A percentile compares a stretch with the other conserved stretches of the same genome.
Conservation (phyloP, 2,797 vertebrate species). For the Coregonus ussuriensis region DNA sequence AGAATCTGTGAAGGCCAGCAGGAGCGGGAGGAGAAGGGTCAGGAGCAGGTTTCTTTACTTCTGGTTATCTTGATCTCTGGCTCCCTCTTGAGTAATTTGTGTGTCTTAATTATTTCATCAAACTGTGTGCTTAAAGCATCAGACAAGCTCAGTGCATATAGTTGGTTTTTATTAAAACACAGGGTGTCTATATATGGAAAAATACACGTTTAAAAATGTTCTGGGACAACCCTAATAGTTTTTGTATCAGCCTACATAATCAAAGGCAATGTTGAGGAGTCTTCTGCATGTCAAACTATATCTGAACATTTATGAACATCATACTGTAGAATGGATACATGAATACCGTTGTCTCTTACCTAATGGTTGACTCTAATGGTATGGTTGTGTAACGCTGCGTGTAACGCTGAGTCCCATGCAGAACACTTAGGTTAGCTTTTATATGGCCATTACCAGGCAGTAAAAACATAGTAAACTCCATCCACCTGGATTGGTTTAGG, state of each 20-base stretch:
- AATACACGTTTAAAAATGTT: too few species aligned
- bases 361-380: conserved; percentile 1
- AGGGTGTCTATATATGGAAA: too few species aligned
- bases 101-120: too few species aligned
- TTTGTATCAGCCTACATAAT: neutral
- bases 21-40: too few species aligned
- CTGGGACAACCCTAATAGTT: too few species aligned
- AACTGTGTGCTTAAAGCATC: too few species aligned
- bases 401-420: neutral
- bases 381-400: neutral
- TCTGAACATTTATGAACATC: neutral
- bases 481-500: neutral
- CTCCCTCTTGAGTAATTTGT: too few species aligned
- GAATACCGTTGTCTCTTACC: neutral
- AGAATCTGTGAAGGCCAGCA: too few species aligned
- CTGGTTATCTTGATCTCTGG: too few species aligned
- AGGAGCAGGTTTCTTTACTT: too few species aligned
- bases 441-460: conserved; percentile 5
- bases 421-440: conserved; percentile 8
- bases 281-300: neutral
- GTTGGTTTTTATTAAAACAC: too few species aligned
- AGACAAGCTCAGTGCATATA: too few species aligned
- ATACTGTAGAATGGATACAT: neutral
- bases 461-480: neutral
- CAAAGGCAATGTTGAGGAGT: neutral